Evolutionary conservation across 2,797 vertebrate species (phyloP).

Genomic region (Taenioides sp.): DNA sequence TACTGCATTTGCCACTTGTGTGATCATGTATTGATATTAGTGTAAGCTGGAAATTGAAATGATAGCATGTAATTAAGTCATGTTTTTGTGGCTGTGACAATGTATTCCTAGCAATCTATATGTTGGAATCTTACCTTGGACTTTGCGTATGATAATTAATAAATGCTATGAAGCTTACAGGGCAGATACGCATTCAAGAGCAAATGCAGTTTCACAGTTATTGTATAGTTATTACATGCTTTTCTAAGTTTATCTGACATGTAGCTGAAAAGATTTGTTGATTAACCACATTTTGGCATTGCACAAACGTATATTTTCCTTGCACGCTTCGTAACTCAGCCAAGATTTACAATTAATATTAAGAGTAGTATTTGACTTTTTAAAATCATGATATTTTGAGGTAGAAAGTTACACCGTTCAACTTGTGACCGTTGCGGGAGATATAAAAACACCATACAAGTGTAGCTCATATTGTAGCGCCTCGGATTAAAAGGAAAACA

Average conservation of each 20-base stretch:
- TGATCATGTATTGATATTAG: slow-evolving; percentile 6
- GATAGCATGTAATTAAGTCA: background rate
- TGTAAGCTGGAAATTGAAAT: background rate
- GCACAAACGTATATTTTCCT: background rate
- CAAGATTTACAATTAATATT: background rate
- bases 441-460: slow-evolving; percentile 40
- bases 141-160: background rate
- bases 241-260: background rate
- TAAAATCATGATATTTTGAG: background rate
- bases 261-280: background rate
- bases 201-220: background rate
- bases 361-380: background rate
- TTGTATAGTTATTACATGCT: background rate
- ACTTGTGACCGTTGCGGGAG: background rate
- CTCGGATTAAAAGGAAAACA: slow-evolving; percentile 58
- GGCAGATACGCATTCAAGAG: background rate
- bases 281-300: background rate
- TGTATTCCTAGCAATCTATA: background rate
- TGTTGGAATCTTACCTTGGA: background rate
- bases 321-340: background rate
- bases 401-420: background rate
- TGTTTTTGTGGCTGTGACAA: background rate
- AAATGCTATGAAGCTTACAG: background rate
- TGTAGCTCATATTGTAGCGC: slow-evolving; percentile 38
- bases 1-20: slow-evolving; percentile 7